phyloP scores from a whole-genome alignment of 2,888 invertebrate species.

The Sericinus montela region DNA sequence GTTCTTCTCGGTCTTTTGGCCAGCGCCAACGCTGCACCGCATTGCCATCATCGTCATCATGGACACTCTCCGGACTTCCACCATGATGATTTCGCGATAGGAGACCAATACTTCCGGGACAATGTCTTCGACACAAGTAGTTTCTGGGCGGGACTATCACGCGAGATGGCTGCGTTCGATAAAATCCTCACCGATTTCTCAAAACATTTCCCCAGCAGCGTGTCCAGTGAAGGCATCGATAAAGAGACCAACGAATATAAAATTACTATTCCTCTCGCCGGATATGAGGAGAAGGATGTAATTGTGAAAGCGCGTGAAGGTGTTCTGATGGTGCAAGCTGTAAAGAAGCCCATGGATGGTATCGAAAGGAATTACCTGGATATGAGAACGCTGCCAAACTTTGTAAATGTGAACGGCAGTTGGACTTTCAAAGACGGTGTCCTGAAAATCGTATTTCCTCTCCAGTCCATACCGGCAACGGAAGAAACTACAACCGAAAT shows the following conservation, averaged over 20 bases:
- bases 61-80: conserved; percentile 2
- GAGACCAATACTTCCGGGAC: conserved; percentile 28
- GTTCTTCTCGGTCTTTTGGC: conserved; percentile 40
- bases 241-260: conserved; percentile 47
- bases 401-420: conserved; percentile 45
- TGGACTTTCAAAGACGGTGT: conserved; percentile 48
- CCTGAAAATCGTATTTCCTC: conserved; percentile 49
- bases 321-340: conserved; percentile 57
- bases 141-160: conserved; percentile 49
- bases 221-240: conserved; percentile 33
- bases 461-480: conserved; percentile 28
- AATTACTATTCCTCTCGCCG: conserved; percentile 42
- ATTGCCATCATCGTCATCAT: conserved; percentile 19
- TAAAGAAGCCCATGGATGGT: conserved; percentile 30
- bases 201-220: conserved; percentile 38
- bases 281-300: conserved; percentile 56
- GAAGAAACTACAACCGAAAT: conserved; percentile 18
- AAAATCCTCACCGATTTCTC: conserved; percentile 40
- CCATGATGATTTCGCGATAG: conserved; percentile 13
- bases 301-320: conserved; percentile 57
- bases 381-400: conserved; percentile 43
- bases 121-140: conserved; percentile 48
- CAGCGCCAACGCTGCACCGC: conserved; percentile 47
- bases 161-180: conserved; percentile 46
- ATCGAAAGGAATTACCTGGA: conserved; percentile 41